Conservation (phyloP, 2,888 invertebrate genomes). For the Cactoblastis cactorum region DNA sequence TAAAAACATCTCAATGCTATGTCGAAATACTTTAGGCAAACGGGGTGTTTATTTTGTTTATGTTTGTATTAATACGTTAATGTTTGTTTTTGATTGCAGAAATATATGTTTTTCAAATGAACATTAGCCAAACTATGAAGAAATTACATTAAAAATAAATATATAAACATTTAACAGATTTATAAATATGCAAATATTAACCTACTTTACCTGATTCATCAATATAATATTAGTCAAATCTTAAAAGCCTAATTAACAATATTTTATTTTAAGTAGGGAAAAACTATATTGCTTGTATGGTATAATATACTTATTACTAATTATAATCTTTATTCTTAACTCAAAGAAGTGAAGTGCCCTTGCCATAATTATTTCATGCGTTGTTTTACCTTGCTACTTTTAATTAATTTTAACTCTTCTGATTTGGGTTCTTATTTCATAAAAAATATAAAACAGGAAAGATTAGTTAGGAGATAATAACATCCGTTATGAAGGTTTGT, state of each 20-base stretch:
- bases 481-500: background rate
- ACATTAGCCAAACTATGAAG: background rate
- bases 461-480: background rate
- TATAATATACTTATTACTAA: no score
- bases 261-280: no score
- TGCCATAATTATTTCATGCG: no score
- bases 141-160: conserved; percentile 2
- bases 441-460: background rate
- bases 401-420: no score
- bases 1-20: conserved; percentile 60
- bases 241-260: no score
- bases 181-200: conserved; percentile 22
- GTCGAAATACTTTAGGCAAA: conserved; percentile 44
- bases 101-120: background rate
- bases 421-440: no score
- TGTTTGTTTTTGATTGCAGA: background rate
- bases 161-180: background rate
- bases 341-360: no score
- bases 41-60: conserved; percentile 40
- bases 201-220: no score
- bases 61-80: conserved; percentile 27
- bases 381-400: no score
- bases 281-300: no score
- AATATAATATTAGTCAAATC: no score
- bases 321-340: no score